Evolutionary conservation across 2,797 vertebrate genomes (phyloP), one percentile per base, ranked within the genome.

Genomic region (Sardinella longiceps): DNA sequence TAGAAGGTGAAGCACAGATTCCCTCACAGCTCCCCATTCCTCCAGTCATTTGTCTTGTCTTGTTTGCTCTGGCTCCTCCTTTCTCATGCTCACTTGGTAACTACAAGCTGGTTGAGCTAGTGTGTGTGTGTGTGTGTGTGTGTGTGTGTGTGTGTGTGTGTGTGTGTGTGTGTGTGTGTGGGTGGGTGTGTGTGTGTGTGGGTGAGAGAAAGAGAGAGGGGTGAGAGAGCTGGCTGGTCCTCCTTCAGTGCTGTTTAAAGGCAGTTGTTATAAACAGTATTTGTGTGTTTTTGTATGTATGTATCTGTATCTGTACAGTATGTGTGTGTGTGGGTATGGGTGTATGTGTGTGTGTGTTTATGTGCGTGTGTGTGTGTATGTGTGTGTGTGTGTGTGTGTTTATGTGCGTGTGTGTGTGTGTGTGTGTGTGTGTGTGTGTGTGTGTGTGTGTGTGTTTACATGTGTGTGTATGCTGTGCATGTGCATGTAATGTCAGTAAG

Each of bases 281-380:
- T 56, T 56, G 18, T 56, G 53, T 53, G 14, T 53, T 1, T 56
- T 2, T 50, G 46, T 48, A 11, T 48, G 46, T 45, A 3, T 45
- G 3, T 9, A 45, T 45, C 45, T 45, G 46, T 48, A 7, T 48
- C 7, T 48, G 46, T 48, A 50, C 63, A 83, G 66, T 51, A 9
- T 80, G 70, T 84, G 23, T 80, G 45, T 30, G n/a, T n/a, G n/a
- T n/a, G n/a, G n/a, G n/a, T n/a, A n/a, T n/a, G n/a, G n/a, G n/a
- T n/a, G n/a, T n/a, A n/a, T 39, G 1, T 14, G 70, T 85, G 85
- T 82, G 25, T 51, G 48, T 51, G 48, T 51, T 84, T 82, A 20
- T 51, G 48, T 51, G 48, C 14, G 48, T 51, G 48, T 51, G 48
- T 51, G 48, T 53, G 51, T 53, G 51, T 53, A 12, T 53, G 51